Percentiles rank a stretch among this genome's conserved stretches.
phyloP scores from a whole-genome alignment of 2,888 invertebrate genomes.

The Baronia brevicornis region DNA sequence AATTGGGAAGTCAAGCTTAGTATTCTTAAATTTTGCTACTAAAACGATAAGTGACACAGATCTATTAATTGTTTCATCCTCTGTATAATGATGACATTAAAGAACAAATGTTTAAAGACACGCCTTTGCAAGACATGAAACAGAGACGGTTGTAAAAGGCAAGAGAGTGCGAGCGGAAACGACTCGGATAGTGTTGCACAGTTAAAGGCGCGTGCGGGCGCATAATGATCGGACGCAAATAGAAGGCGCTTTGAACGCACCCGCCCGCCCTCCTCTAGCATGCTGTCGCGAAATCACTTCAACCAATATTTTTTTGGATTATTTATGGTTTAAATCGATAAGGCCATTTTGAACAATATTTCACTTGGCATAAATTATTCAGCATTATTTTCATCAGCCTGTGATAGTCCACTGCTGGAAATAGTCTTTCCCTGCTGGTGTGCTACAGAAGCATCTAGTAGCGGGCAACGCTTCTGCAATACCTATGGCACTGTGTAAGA shows the following conservation, averaged over 20 bases:
- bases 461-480: no score
- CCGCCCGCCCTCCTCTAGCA: constrained; percentile 41
- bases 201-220: constrained; percentile 63
- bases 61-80: no score
- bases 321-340: constrained; percentile 35
- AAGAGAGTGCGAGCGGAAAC: constrained; percentile 59
- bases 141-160: constrained; percentile 22
- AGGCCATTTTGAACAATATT: constrained; percentile 2
- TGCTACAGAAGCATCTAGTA: background rate
- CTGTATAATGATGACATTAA: no score
- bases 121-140: background rate
- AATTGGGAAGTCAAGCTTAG: no score
- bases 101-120: constrained; percentile 1
- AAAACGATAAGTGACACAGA: no score
- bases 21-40: no score
- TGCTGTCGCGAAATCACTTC: constrained; percentile 60
- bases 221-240: constrained; percentile 69
- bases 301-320: constrained; percentile 49
- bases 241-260: constrained; percentile 51
- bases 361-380: constrained; percentile 1
- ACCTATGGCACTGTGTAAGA: no score
- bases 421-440: no score
- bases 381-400: no score
- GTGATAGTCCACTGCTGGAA: no score
- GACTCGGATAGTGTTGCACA: constrained; percentile 64